Percentiles rank a stretch among this genome's conserved stretches.
phyloP scores from a whole-genome alignment of 2,797 vertebrate genomes.

The Gallinago stenura region DNA sequence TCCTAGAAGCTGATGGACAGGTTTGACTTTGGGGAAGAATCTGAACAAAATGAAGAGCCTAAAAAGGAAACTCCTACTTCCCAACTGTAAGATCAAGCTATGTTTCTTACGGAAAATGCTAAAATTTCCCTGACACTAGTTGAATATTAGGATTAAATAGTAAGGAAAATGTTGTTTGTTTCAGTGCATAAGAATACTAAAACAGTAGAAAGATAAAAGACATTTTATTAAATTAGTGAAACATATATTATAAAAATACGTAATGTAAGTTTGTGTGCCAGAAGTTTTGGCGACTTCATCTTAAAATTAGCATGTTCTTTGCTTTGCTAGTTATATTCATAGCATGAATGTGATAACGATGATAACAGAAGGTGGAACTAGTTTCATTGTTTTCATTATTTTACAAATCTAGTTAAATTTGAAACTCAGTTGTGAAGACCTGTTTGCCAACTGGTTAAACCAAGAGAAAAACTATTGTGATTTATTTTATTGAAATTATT shows the following conservation, averaged over 20 bases:
- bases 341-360: background rate
- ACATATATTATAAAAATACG: background rate
- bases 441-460: background rate
- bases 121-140: background rate
- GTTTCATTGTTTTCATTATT: background rate
- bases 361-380: background rate
- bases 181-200: background rate
- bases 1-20: slow-evolving; percentile 95
- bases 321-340: background rate
- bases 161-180: background rate
- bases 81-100: slow-evolving; percentile 87
- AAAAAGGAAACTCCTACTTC: slow-evolving; percentile 92
- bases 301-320: background rate
- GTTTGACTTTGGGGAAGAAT: slow-evolving; percentile 95
- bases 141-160: background rate
- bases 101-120: slow-evolving; percentile 12
- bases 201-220: background rate
- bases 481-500: background rate
- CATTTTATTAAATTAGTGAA: background rate
- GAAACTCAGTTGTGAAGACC: background rate
- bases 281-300: background rate
- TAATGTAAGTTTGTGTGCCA: background rate
- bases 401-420: background rate
- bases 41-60: slow-evolving; percentile 90
- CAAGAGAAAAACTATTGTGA: background rate